Evolutionary conservation across 2,113 vertebrate species (phyloP).

Genomic region (Oreochromis aureus): DNA sequence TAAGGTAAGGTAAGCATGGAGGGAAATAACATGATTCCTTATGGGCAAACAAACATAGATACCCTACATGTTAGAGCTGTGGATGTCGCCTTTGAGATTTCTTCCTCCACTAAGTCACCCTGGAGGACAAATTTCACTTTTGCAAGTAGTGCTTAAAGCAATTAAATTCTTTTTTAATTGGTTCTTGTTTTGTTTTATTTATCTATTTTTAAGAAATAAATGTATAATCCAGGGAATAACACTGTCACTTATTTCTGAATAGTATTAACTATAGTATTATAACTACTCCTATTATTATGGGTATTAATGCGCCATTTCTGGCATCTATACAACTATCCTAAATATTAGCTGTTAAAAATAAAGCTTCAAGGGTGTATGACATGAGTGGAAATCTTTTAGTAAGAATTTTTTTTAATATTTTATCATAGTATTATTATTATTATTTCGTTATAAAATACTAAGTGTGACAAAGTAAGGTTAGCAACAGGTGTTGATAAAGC

Average conservation of each 20-base stretch:
- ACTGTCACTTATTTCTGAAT: background rate
- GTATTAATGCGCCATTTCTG: background rate
- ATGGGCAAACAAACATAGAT: background rate
- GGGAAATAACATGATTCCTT: background rate
- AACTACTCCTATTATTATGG: background rate
- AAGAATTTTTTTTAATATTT: background rate
- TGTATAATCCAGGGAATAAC: background rate
- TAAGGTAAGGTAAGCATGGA: background rate
- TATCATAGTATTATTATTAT: background rate
- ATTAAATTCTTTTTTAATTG: rapidly evolving
- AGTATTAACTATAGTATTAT: background rate
- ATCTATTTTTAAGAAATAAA: background rate
- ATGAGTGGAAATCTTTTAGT: background rate
- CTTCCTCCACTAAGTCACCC: background rate
- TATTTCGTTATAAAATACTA: background rate
- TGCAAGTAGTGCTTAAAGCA: background rate
- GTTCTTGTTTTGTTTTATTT: background rate
- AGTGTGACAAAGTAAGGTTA: background rate
- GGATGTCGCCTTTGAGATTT: background rate
- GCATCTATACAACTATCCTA: background rate
- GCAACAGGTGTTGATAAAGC: background rate
- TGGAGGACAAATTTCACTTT: background rate
- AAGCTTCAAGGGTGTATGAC: background rate
- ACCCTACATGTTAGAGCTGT: background rate
- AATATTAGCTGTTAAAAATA: background rate